phyloP scores from a whole-genome alignment of 2,113 vertebrate species.

The Serinus canaria region DNA sequence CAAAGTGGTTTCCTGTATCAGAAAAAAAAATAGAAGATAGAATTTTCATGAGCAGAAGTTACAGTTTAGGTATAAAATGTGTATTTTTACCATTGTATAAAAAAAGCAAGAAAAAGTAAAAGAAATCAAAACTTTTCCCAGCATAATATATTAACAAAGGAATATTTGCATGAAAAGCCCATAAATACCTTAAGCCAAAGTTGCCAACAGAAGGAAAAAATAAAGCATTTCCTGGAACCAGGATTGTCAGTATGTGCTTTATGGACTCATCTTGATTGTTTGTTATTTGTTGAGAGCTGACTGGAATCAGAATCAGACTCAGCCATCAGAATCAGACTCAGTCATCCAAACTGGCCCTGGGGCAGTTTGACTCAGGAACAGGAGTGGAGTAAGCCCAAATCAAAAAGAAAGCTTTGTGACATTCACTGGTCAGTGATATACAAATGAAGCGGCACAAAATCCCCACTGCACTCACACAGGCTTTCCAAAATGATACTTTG shows the following conservation, averaged over 20 bases:
- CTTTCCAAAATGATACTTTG: not conserved
- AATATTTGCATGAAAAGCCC: not conserved
- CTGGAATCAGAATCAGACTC: not conserved
- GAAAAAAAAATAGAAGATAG: not conserved
- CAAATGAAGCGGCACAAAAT: not conserved
- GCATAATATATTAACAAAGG: not conserved
- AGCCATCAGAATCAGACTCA: not conserved
- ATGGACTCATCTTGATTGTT: not conserved
- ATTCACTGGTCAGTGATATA: not conserved
- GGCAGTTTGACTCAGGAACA: not conserved
- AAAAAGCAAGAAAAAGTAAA: not conserved
- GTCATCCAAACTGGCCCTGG: not conserved
- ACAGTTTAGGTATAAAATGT: not conserved
- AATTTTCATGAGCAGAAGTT: not conserved
- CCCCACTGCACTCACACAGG: not conserved
- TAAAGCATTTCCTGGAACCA: not conserved
- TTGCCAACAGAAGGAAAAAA: not conserved
- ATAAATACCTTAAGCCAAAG: not conserved
- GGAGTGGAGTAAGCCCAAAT: not conserved
- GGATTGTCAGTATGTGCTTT: not conserved
- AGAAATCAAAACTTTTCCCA: not conserved
- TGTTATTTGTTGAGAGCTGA: not conserved
- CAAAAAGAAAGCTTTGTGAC: not conserved
- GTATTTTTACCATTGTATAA: not conserved
- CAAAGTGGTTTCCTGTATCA: not conserved